Conservation (phyloP, 2,113 vertebrate genomes). For the Nipponia nippon region DNA sequence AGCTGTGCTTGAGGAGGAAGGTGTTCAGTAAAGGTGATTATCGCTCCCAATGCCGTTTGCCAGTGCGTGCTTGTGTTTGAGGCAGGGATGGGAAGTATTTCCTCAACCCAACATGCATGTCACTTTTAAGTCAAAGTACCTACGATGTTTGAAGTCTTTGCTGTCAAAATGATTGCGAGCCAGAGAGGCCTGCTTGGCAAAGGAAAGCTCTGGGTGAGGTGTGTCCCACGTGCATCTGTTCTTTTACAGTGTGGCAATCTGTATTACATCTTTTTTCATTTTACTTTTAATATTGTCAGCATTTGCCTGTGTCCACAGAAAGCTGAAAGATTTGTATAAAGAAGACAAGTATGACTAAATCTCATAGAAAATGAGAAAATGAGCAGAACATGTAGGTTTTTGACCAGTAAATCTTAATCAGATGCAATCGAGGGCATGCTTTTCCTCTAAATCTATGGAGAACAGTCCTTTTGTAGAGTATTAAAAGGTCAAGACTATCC, state of each 20-base stretch:
- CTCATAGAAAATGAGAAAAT: not conserved
- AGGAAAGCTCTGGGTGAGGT: not conserved
- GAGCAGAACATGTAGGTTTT: not conserved
- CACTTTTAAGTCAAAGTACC: not conserved
- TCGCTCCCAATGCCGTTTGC: not conserved
- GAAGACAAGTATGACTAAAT: not conserved
- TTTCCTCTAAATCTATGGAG: not conserved
- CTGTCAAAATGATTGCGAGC: not conserved
- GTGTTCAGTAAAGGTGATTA: not conserved
- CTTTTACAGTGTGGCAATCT: not conserved
- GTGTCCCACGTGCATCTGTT: not conserved
- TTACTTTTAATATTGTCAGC: not conserved
- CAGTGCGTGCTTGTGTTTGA: not conserved
- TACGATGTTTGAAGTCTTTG: not conserved
- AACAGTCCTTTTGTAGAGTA: not conserved
- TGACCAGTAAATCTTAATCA: not conserved
- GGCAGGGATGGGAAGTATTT: not conserved
- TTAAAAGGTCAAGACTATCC: not conserved
- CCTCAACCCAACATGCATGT: not conserved
- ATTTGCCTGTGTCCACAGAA: not conserved
- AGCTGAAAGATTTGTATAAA: not conserved
- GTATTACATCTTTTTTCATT: not conserved
- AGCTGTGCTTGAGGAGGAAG: not conserved
- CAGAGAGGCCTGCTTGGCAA: not conserved
- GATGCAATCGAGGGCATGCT: fast-evolving